Conservation (phyloP, 1,140 invertebrate genomes). For the Magallana gigas region DNA sequence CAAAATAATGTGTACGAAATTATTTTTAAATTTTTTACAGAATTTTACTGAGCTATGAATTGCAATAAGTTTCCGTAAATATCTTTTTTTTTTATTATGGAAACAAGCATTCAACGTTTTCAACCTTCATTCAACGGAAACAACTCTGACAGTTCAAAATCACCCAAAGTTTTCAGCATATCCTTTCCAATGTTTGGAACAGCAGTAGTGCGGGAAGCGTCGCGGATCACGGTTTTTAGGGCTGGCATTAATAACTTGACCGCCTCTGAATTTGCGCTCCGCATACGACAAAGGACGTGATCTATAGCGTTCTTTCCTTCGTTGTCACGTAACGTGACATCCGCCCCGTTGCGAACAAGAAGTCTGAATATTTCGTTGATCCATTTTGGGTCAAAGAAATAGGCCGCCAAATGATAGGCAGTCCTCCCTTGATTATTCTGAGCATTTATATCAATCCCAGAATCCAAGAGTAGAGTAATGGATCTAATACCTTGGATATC, state of each 20-base stretch:
- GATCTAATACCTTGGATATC: slow-evolving; percentile 9
- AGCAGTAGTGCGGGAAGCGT: not conserved
- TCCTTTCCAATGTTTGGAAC: too few species aligned
- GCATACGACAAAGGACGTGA: slow-evolving; percentile 15
- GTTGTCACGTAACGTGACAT: not conserved
- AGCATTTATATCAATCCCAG: slow-evolving; percentile 19
- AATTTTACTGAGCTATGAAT: too few species aligned
- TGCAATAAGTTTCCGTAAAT: too few species aligned
- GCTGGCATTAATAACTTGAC: slow-evolving; percentile 4
- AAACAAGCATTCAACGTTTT: too few species aligned
- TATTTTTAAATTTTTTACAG: too few species aligned
- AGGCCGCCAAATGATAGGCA: not conserved
- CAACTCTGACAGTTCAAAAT: too few species aligned
- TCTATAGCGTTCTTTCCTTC: not conserved
- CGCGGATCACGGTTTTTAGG: not conserved
- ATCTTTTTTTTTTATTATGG: too few species aligned
- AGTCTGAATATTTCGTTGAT: slow-evolving; percentile 20
- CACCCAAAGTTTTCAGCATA: too few species aligned
- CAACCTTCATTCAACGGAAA: too few species aligned
- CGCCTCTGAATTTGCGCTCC: not conserved
- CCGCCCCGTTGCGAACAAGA: not conserved
- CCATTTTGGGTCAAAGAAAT: slow-evolving; percentile 18
- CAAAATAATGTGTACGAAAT: too few species aligned
- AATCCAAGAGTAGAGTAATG: not conserved
- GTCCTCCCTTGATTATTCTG: not conserved